Evolutionary conservation across 2,888 invertebrate species (phyloP).

Genomic region (Napeogenes inachia): DNA sequence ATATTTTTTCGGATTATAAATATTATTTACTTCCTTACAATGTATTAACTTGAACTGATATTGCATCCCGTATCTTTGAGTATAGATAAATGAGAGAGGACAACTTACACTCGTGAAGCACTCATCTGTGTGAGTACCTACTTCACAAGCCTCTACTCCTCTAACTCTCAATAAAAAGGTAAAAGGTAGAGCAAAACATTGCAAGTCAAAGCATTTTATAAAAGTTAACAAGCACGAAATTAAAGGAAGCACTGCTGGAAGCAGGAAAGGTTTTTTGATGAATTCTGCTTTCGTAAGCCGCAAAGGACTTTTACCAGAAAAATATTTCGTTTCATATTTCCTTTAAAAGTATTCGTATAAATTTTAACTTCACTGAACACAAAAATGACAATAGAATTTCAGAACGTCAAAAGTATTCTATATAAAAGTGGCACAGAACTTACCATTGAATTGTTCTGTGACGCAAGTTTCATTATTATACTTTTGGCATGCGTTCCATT

Average conservation of each 20-base stretch:
- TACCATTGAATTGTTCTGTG: slow-evolving; percentile 6
- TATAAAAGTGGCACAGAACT: neutral
- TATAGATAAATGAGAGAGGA: neutral
- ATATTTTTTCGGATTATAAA: too few species aligned
- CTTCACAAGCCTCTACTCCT: neutral
- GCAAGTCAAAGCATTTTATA: slow-evolving; percentile 5
- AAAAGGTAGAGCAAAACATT: neutral
- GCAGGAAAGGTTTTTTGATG: neutral
- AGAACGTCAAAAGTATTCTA: neutral
- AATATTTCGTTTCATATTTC: neutral
- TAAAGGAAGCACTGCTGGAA: neutral
- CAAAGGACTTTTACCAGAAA: neutral
- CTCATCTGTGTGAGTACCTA: neutral
- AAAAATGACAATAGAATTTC: neutral
- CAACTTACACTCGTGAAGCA: neutral
- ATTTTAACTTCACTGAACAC: neutral
- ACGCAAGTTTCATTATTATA: slow-evolving; percentile 16
- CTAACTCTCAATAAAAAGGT: slow-evolving; percentile 1
- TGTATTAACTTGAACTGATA: too few species aligned
- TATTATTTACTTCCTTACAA: too few species aligned
- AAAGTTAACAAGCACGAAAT: slow-evolving; percentile 4
- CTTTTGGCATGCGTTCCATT: slow-evolving; percentile 21
- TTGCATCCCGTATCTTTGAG: neutral
- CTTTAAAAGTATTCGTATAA: neutral
- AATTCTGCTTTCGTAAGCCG: neutral